phyloP scores from a whole-genome alignment of 2,113 vertebrate genomes.

The Cyprinodon brontotheroides region DNA sequence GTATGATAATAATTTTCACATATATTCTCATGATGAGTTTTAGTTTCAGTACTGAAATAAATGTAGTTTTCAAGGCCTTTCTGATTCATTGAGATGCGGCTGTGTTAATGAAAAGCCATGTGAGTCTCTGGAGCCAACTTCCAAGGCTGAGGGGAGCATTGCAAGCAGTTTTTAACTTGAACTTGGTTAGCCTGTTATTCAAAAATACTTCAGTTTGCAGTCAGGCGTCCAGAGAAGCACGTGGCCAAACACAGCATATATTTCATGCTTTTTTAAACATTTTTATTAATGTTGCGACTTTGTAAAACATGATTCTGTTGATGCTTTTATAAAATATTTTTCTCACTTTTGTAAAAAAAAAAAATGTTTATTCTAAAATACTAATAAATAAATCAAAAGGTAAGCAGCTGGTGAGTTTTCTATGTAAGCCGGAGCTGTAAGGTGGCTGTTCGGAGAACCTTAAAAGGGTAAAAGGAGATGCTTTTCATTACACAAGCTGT shows the following conservation, averaged over 20 bases:
- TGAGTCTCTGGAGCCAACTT: neutral
- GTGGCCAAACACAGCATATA: neutral
- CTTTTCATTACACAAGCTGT: no score
- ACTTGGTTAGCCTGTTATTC: neutral
- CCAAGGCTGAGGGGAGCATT: neutral
- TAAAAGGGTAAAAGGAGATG: no score
- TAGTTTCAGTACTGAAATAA: neutral
- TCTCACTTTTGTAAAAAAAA: slow-evolving; percentile 1
- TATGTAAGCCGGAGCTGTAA: neutral
- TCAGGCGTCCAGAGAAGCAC: neutral
- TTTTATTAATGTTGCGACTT: no score
- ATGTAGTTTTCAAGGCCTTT: neutral
- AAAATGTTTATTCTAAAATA: slow-evolving; percentile 12
- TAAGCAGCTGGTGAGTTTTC: neutral
- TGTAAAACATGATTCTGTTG: no score
- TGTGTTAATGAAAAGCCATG: neutral
- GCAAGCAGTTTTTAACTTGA: slow-evolving; percentile 4
- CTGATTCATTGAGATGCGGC: neutral
- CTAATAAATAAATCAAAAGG: slow-evolving; percentile 37
- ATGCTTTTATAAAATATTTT: neutral
- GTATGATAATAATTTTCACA: no score
- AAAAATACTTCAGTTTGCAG: neutral
- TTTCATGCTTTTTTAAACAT: no score
- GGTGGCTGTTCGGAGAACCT: no score
- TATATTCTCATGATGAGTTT: no score